These are phyloP conservation scores for Macheiramphus alcinus DNA, from an alignment of 2,113 vertebrate genomes.

Conservation along the genomic window DNA sequence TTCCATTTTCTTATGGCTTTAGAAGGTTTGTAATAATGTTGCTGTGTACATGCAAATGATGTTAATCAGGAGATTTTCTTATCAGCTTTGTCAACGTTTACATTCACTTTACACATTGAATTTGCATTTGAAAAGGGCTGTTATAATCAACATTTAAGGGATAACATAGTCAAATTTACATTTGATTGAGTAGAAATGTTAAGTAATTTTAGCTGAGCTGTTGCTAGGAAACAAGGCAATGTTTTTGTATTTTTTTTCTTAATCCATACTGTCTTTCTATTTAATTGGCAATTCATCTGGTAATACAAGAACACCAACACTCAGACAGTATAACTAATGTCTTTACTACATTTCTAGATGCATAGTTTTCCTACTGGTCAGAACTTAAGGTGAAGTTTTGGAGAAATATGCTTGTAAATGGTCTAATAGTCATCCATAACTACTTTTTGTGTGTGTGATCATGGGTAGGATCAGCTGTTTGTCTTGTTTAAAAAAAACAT, in stretches of 20 bases:
- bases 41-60: slow-evolving; percentile 60
- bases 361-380: slow-evolving; percentile 35
- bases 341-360: slow-evolving; percentile 49
- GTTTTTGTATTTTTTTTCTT: slow-evolving; percentile 66
- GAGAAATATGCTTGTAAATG: not conserved
- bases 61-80: slow-evolving; percentile 72
- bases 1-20: slow-evolving; percentile 33
- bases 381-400: slow-evolving; percentile 13
- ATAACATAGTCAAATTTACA: slow-evolving; percentile 78
- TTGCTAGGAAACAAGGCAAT: slow-evolving; percentile 80
- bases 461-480: slow-evolving; percentile 20
- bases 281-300: slow-evolving; percentile 46
- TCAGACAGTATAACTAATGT: slow-evolving; percentile 38
- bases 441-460: not conserved
- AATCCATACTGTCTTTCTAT: slow-evolving; percentile 60
- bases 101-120: slow-evolving; percentile 73
- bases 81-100: slow-evolving; percentile 78
- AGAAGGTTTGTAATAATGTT: slow-evolving; percentile 30
- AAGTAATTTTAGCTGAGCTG: slow-evolving; percentile 74
- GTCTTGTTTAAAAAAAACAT: not conserved
- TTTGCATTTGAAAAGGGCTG: slow-evolving; percentile 79
- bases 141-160: slow-evolving; percentile 80
- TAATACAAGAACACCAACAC: not conserved
- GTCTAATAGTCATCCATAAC: not conserved
- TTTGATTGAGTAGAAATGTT: slow-evolving; percentile 75